These are phyloP conservation scores for Zapus hudsonius DNA, from an alignment of 2,113 vertebrate genomes.

Conservation along the genomic window DNA sequence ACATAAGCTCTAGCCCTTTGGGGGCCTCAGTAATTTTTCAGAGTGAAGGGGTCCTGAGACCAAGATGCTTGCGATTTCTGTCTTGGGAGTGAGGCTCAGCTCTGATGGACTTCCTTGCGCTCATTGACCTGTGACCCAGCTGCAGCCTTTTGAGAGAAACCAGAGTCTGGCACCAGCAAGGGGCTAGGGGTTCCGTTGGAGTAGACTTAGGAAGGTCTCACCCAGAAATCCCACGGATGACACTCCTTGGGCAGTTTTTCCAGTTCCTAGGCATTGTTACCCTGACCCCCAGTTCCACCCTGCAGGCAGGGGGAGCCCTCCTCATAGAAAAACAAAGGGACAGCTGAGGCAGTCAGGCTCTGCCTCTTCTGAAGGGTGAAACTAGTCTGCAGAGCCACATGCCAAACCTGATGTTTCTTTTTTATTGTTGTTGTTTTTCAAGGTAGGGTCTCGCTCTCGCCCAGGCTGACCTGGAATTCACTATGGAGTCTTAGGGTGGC, in stretches of 20 bases:
- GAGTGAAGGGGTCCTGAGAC: not conserved
- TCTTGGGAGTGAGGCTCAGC: not conserved
- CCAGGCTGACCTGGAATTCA: too few species aligned
- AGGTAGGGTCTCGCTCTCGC: too few species aligned
- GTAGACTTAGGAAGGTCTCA: not conserved
- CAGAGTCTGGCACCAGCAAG: not conserved
- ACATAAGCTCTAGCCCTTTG: not conserved
- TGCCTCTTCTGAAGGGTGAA: not conserved
- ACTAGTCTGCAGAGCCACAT: not conserved
- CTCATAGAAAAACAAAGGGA: not conserved
- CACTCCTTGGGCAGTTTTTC: constrained; percentile 5
- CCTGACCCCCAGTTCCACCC: not conserved
- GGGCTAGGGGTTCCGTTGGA: not conserved
- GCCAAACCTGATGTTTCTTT: not conserved
- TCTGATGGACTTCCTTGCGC: not conserved
- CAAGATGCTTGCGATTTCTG: not conserved
- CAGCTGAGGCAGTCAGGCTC: not conserved
- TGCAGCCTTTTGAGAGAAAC: not conserved
- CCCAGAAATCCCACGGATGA: not conserved
- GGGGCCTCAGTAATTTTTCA: not conserved
- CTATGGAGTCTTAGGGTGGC: too few species aligned
- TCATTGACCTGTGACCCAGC: not conserved
- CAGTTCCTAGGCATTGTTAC: not conserved
- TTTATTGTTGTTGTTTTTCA: too few species aligned
- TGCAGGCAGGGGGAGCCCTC: not conserved